Conservation (phyloP, 2,113 vertebrate genomes). For the Murina feae region DNA sequence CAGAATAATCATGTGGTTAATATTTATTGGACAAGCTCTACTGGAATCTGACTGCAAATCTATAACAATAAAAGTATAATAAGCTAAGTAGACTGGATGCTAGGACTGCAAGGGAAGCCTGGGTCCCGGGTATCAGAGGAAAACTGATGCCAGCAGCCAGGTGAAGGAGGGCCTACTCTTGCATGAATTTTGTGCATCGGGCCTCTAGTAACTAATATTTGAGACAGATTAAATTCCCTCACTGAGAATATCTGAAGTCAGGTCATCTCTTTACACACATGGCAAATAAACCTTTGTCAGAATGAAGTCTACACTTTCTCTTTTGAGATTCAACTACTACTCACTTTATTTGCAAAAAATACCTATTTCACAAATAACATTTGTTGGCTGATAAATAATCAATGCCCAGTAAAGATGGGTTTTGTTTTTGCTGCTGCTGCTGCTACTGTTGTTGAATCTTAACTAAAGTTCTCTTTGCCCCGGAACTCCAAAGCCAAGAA, state of each 20-base stretch:
- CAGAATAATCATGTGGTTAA: background rate
- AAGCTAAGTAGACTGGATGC: too few species aligned
- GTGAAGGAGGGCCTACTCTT: too few species aligned
- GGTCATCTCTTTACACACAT: background rate
- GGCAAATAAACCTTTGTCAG: background rate
- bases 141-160: too few species aligned
- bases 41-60: background rate
- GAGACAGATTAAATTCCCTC: background rate
- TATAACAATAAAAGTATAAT: too few species aligned
- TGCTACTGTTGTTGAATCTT: background rate
- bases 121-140: too few species aligned
- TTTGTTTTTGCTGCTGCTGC: background rate
- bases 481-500: background rate
- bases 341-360: background rate
- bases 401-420: background rate
- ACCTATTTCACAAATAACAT: background rate
- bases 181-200: too few species aligned
- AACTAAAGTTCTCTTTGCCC: background rate
- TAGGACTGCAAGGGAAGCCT: too few species aligned
- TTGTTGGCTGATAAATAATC: background rate
- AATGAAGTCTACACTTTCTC: background rate
- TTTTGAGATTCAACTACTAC: background rate
- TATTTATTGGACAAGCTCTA: background rate
- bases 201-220: background rate
- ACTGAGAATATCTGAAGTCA: background rate